Evolutionary conservation across 2,113 vertebrate species (phyloP).

Genomic region (Uria aalge): DNA sequence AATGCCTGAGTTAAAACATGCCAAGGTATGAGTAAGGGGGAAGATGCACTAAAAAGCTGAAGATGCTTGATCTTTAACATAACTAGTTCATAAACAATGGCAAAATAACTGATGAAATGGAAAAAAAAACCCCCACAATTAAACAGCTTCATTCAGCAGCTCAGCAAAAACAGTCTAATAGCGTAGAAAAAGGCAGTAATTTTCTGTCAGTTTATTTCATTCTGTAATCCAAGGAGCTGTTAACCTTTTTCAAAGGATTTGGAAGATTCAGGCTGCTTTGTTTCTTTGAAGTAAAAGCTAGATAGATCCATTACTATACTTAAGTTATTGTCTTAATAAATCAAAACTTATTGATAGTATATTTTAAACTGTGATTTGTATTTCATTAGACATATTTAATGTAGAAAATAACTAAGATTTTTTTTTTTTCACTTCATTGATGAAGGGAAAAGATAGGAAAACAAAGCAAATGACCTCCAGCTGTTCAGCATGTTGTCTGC

Average conservation of each 20-base stretch:
- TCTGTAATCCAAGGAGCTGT: neutral
- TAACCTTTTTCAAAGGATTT: neutral
- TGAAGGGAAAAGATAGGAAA: constrained; percentile 28
- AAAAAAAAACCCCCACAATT: neutral
- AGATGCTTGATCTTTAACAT: neutral
- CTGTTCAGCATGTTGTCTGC: constrained; percentile 53
- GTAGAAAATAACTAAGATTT: constrained; percentile 3
- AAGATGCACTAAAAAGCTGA: neutral
- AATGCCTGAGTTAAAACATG: neutral
- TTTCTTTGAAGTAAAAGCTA: neutral
- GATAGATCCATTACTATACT: neutral
- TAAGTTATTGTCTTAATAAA: neutral
- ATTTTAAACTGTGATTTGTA: constrained; percentile 24
- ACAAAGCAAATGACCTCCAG: constrained; percentile 51
- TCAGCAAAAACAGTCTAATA: neutral
- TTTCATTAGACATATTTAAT: constrained; percentile 7
- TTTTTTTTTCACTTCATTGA: neutral
- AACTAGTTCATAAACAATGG: neutral
- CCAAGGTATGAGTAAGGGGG: neutral
- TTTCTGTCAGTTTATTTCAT: neutral
- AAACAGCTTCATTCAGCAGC: neutral
- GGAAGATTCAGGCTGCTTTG: neutral
- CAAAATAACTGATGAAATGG: neutral
- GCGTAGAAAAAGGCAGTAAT: neutral
- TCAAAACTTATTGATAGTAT: constrained; percentile 12